A percentile compares a stretch with the other conserved stretches of the same genome.
These are phyloP conservation scores for Muntiacus muntjak DNA, from an alignment of 2,113 vertebrate genomes.

Conservation along the genomic window DNA sequence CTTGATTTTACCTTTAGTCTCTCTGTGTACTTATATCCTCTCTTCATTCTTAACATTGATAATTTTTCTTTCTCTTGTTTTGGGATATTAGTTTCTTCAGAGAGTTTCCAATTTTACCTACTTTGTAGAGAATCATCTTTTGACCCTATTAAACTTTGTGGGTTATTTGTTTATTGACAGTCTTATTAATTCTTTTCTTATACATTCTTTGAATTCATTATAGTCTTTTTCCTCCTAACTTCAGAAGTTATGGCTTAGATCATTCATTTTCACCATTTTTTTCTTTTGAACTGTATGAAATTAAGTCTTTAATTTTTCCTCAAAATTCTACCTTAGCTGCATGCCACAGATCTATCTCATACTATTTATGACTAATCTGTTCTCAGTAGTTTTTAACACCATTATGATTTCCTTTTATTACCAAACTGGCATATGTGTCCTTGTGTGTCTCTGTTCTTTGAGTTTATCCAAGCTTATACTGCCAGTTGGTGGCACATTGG, in stretches of 20 bases:
- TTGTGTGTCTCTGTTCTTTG: neutral
- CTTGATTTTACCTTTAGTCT: neutral
- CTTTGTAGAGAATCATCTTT: neutral
- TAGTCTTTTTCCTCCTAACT: neutral
- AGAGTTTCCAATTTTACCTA: neutral
- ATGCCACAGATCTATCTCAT: neutral
- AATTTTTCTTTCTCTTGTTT: neutral
- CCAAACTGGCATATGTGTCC: neutral
- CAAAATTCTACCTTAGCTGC: neutral
- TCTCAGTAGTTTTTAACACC: neutral
- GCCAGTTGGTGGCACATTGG: neutral
- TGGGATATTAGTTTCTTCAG: neutral
- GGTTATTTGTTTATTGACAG: neutral
- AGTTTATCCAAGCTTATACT: neutral
- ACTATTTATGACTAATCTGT: neutral
- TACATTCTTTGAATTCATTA: neutral
- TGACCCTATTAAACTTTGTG: neutral
- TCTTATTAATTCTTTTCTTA: neutral
- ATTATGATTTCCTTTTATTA: neutral
- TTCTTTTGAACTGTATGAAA: neutral
- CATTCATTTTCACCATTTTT: neutral
- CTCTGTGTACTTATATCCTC: neutral
- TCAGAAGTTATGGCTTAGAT: neutral
- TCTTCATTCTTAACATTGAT: neutral
- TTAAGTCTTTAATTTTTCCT: neutral